phyloP scores from a whole-genome alignment of 2,113 vertebrate genomes.

The Gnathochromis pfefferi region DNA sequence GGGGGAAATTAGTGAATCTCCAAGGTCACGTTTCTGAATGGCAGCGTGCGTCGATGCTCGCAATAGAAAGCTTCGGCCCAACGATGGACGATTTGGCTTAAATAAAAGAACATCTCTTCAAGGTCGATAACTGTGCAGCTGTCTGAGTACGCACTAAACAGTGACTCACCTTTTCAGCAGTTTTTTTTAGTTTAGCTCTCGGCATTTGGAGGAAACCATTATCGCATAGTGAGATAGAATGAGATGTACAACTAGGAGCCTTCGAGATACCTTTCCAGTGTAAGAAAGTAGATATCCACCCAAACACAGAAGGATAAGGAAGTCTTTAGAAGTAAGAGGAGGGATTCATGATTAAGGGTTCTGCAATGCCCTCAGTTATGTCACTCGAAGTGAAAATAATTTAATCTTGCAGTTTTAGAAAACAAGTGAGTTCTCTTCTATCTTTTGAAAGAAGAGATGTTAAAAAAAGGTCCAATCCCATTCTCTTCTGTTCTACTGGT shows the following conservation, averaged over 20 bases:
- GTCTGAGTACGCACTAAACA: background rate
- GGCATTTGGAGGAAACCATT: conserved; percentile 20
- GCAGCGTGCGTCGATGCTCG: background rate
- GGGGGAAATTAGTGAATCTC: background rate
- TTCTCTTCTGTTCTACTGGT: background rate
- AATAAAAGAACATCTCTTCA: conserved; percentile 19
- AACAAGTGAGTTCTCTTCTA: background rate
- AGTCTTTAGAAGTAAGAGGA: background rate
- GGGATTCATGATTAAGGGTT: background rate
- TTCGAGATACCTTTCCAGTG: background rate
- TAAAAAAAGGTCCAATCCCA: background rate
- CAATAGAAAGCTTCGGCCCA: background rate
- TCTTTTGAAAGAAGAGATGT: background rate
- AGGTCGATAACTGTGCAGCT: conserved; percentile 2
- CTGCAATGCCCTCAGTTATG: background rate
- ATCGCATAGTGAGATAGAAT: conserved; percentile 9
- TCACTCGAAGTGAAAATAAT: background rate
- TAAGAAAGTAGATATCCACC: conserved; percentile 3
- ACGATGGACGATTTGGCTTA: background rate
- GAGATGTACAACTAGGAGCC: conserved; percentile 4
- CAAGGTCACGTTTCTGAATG: background rate
- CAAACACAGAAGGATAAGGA: background rate
- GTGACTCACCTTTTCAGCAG: background rate
- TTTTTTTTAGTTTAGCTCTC: background rate
- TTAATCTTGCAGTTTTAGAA: background rate